Conservation (phyloP, 2,888 invertebrate genomes). For the Tanytarsus gracilentus region DNA sequence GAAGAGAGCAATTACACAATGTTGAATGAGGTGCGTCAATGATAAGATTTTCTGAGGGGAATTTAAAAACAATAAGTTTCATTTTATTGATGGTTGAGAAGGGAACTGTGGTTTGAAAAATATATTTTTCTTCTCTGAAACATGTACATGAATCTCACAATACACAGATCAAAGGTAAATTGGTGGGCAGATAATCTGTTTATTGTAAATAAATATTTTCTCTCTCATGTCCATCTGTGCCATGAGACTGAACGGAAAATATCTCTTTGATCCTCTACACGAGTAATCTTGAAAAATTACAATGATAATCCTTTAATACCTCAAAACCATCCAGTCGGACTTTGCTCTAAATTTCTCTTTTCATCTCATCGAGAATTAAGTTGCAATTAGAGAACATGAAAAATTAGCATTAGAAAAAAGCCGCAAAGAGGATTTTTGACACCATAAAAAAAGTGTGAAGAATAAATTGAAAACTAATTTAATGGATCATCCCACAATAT, state of each 20-base stretch:
- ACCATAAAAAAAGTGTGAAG: slow-evolving; percentile 12
- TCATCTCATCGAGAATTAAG: background rate
- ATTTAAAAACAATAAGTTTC: too few relatives aligned
- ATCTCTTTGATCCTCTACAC: slow-evolving; percentile 13
- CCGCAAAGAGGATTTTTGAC: slow-evolving; percentile 5
- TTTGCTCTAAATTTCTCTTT: background rate
- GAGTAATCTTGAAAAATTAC: slow-evolving; percentile 12
- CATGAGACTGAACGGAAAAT: slow-evolving; percentile 23
- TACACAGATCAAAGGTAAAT: slow-evolving; percentile 17
- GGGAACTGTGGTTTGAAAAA: too few relatives aligned
- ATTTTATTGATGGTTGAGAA: too few relatives aligned
- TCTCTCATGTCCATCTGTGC: background rate
- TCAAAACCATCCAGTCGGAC: background rate
- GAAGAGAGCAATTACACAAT: too few relatives aligned
- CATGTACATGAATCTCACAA: background rate
- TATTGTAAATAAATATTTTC: slow-evolving; percentile 18
- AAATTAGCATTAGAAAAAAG: slow-evolving; percentile 17
- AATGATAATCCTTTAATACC: slow-evolving; percentile 8
- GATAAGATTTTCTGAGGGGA: too few relatives aligned
- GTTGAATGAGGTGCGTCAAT: too few relatives aligned
- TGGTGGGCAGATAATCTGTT: slow-evolving; percentile 29
- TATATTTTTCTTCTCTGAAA: too few relatives aligned
- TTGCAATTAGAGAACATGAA: background rate
- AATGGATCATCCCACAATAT: slow-evolving; percentile 10
- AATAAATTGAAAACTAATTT: slow-evolving; percentile 2